Conservation (phyloP, 2,113 vertebrate genomes). For the Indicator maculatus region DNA sequence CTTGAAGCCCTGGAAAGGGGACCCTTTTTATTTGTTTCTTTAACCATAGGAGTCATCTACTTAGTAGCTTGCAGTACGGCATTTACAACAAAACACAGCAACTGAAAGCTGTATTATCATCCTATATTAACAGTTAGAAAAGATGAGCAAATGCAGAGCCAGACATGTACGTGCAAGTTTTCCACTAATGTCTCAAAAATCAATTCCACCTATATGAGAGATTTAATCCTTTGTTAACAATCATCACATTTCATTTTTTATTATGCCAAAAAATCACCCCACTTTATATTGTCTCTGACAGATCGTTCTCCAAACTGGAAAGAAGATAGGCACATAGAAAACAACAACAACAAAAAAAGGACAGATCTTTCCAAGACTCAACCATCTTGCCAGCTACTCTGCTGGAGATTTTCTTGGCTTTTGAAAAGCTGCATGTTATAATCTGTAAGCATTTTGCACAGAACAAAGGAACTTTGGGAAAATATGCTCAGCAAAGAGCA, state of each 20-base stretch:
- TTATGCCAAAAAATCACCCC: neutral
- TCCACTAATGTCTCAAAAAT: neutral
- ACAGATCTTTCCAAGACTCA: neutral
- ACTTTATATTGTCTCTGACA: neutral
- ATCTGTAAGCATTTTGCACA: neutral
- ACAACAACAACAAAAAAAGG: neutral
- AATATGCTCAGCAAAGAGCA: neutral
- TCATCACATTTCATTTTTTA: neutral
- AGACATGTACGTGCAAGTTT: neutral
- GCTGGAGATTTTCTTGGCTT: constrained; percentile 18
- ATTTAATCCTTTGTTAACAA: neutral
- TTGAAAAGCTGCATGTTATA: neutral
- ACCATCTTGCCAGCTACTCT: neutral
- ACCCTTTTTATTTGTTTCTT: neutral
- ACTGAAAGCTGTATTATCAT: neutral
- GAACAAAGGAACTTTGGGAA: constrained; percentile 23
- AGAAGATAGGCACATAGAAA: neutral
- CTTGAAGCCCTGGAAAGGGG: neutral
- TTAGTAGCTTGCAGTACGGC: neutral
- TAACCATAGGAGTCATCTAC: neutral
- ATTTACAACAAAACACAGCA: neutral
- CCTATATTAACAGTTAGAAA: neutral
- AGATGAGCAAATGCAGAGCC: neutral
- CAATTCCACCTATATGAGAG: neutral
- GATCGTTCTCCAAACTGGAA: neutral